Percentiles rank a stretch among this genome's conserved stretches.
phyloP scores from a whole-genome alignment of 2,797 vertebrate genomes.

The Chaetophractus vellerosus region DNA sequence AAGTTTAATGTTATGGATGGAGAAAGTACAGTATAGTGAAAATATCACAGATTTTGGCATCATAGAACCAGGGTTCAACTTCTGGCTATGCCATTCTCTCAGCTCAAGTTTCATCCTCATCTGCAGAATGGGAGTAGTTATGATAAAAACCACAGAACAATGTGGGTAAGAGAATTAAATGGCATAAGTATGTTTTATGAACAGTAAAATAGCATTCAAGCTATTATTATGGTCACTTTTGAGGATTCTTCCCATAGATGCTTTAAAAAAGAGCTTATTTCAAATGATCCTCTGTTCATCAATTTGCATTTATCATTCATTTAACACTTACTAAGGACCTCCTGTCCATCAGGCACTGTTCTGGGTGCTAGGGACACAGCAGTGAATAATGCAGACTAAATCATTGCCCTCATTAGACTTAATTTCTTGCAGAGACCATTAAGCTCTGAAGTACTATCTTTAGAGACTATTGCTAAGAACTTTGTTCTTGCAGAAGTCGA shows the following conservation, averaged over 20 bases:
- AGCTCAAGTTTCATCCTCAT: slow-evolving; percentile 15
- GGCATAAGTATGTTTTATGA: neutral
- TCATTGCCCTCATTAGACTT: slow-evolving; percentile 39
- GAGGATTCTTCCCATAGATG: neutral
- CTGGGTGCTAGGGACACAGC: neutral
- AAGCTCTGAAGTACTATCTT: neutral
- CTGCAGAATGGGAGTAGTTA: neutral
- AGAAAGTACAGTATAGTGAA: slow-evolving; percentile 23
- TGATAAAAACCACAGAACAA: neutral
- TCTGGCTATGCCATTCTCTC: neutral
- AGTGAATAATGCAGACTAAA: slow-evolving; percentile 28
- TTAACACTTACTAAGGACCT: slow-evolving; percentile 27
- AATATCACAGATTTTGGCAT: slow-evolving; percentile 13
- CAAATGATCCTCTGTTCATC: slow-evolving; percentile 13
- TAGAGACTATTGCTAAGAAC: slow-evolving; percentile 10
- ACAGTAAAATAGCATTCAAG: neutral
- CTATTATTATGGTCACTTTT: neutral
- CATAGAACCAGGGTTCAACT: neutral
- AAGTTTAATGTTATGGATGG: neutral
- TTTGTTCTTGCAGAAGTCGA: neutral
- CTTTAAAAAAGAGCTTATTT: slow-evolving; percentile 31
- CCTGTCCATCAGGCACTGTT: neutral
- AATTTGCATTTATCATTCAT: neutral
- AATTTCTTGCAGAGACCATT: neutral
- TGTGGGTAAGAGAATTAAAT: slow-evolving; percentile 35